Conservation (phyloP, 2,888 invertebrate species). For the Melanostoma scalare region DNA sequence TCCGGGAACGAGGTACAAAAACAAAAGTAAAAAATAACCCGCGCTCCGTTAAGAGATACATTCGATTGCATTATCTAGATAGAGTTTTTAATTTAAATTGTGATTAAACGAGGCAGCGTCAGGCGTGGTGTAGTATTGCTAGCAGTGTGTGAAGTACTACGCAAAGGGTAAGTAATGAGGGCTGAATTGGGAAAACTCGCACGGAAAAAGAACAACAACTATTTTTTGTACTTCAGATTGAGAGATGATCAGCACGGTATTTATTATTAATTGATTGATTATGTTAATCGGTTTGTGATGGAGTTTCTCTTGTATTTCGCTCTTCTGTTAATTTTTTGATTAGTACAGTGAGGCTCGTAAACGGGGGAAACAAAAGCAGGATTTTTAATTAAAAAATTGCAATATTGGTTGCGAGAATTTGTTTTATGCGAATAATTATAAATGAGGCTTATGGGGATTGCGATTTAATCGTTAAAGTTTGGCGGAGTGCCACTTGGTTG, state of each 20-base stretch:
- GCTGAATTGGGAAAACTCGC: constrained; percentile 48
- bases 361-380: constrained; percentile 27
- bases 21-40: constrained; percentile 20
- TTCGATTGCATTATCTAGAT: constrained; percentile 73
- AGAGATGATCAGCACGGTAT: constrained; percentile 67
- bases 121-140: constrained; percentile 11
- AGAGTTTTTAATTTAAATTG: constrained; percentile 73
- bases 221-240: constrained; percentile 34
- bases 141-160: constrained; percentile 20
- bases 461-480: constrained; percentile 9
- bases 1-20: constrained; percentile 38
- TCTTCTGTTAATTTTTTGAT: constrained; percentile 50
- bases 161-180: constrained; percentile 5
- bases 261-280: constrained; percentile 73
- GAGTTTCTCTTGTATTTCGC: constrained; percentile 34
- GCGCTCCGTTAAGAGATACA: constrained; percentile 60
- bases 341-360: constrained; percentile 50
- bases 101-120: constrained; percentile 67
- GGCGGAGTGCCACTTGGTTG: constrained; percentile 10
- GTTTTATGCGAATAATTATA: constrained; percentile 29
- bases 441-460: constrained; percentile 29
- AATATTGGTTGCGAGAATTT: constrained; percentile 34
- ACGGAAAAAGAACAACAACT: constrained; percentile 45
- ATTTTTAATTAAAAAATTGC: constrained; percentile 53
- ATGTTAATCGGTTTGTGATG: constrained; percentile 71